Evolutionary conservation across 2,888 invertebrate species (phyloP).

Genomic region (Hesperia comma): DNA sequence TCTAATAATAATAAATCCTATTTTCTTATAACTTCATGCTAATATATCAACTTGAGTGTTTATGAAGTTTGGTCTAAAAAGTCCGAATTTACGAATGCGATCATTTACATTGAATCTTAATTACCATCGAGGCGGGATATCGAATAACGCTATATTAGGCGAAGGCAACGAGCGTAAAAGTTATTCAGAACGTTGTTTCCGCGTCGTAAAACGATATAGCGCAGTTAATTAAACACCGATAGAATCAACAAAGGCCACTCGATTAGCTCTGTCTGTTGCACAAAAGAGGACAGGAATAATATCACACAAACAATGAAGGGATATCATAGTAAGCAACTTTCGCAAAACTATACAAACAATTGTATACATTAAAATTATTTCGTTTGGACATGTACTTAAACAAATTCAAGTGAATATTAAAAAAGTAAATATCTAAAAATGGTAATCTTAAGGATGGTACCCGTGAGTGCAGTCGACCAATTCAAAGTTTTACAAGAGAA

Average conservation of each 20-base stretch:
- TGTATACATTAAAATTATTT: too few species aligned
- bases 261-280: slow-evolving; percentile 56
- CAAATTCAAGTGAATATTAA: too few species aligned
- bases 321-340: slow-evolving; percentile 10
- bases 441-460: not conserved
- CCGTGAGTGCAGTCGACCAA: not conserved
- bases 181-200: slow-evolving; percentile 49
- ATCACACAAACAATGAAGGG: slow-evolving; percentile 7
- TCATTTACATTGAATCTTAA: slow-evolving; percentile 32
- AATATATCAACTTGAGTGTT: too few species aligned
- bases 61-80: too few species aligned
- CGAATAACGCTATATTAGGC: slow-evolving; percentile 40
- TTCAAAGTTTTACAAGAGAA: not conserved
- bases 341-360: not conserved
- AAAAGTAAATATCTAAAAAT: not conserved
- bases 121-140: slow-evolving; percentile 31
- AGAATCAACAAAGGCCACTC: slow-evolving; percentile 55
- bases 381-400: too few species aligned
- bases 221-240: slow-evolving; percentile 60
- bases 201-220: slow-evolving; percentile 62
- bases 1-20: too few species aligned
- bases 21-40: too few species aligned
- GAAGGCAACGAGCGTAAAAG: slow-evolving; percentile 41
- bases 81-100: slow-evolving; percentile 18
- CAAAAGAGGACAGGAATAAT: slow-evolving; percentile 31